These are phyloP conservation scores for Sitobion miscanthi DNA, from an alignment of 1,140 invertebrate genomes.

Conservation along the genomic window DNA sequence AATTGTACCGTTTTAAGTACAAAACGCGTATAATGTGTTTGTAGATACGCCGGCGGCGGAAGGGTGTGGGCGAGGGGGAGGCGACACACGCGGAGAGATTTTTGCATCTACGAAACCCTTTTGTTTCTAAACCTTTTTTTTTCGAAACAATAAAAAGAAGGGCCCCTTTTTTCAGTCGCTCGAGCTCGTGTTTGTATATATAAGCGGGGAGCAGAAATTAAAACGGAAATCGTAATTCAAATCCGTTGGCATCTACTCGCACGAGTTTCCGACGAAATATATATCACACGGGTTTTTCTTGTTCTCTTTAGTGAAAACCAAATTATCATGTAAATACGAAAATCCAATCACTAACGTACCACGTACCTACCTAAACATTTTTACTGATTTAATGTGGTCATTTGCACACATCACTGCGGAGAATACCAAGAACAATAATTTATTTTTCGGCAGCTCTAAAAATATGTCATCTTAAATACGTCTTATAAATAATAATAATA, in stretches of 20 bases:
- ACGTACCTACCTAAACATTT: neutral
- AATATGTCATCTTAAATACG: neutral
- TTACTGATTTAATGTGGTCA: neutral
- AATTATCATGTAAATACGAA: neutral
- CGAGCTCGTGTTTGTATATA: neutral
- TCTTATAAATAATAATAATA: neutral
- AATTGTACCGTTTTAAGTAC: conserved; percentile 56
- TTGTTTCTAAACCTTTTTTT: conserved; percentile 53
- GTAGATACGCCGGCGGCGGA: neutral
- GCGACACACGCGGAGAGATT: conserved; percentile 39
- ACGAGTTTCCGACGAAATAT: neutral
- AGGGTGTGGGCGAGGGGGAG: neutral
- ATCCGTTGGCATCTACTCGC: neutral
- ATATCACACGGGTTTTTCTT: conserved; percentile 10
- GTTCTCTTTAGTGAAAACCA: neutral
- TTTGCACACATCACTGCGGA: neutral
- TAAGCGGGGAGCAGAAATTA: neutral
- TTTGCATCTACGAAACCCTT: conserved; percentile 55
- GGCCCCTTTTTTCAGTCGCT: conserved; percentile 19
- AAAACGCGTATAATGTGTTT: conserved; percentile 52
- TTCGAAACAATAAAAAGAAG: conserved; percentile 52
- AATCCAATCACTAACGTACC: neutral
- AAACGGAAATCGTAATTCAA: conserved; percentile 52
- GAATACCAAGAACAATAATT: neutral
- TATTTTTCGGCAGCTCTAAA: neutral